Base-by-base conservation (phyloP, 2,888 invertebrate genomes). In the Pediacus dermestoides region DNA sequence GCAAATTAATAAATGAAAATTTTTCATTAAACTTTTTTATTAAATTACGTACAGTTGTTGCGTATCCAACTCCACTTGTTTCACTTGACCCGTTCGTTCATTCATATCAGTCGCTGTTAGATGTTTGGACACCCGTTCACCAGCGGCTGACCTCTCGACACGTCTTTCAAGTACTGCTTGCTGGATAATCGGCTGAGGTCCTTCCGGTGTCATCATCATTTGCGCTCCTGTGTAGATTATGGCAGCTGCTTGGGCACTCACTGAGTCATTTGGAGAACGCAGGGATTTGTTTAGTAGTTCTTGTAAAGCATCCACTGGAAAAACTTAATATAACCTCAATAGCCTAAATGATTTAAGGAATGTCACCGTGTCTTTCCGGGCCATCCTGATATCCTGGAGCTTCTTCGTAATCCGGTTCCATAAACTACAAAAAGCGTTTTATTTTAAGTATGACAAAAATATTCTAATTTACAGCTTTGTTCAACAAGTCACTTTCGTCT, bases 141-240 rank as follows among this genome's bases (percentile, higher is more conserved):
- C 52, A 4, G 50, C 53, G 3, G 58, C 53, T 8, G 58, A 48
- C 30, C 61, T 50, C 35, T 61, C 60, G 3, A 66, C 55, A 12
- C 52, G 50, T 34, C 49, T 54, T 34, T 63, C 58, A 3, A 59
- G 43, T n/a, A 56, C 50, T 9, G 64, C 40, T 45, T 63, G 57
- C 23, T 57, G 55, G 2, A 55, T 30, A 1, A 59, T 53, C 8
- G 44, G 48, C 23, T 63, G 55, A n/a, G 49, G 46, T 1, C 64
- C 64, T 3, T 45, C 34, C 1, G 49, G 49, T 4, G 60, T 59
- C 37, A 60, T 45, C 4, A 37, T 26, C 22, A 53, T 49, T 1
- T 50, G 39, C 3, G 30, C 9, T 3, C 11, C 28, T 28, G 12
- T 11, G 6, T n/a, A 7, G 10, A 7, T 14, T 3, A 28, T 3